Base-by-base conservation (phyloP, 2,888 invertebrate species). In the Apotomis capreana region DNA sequence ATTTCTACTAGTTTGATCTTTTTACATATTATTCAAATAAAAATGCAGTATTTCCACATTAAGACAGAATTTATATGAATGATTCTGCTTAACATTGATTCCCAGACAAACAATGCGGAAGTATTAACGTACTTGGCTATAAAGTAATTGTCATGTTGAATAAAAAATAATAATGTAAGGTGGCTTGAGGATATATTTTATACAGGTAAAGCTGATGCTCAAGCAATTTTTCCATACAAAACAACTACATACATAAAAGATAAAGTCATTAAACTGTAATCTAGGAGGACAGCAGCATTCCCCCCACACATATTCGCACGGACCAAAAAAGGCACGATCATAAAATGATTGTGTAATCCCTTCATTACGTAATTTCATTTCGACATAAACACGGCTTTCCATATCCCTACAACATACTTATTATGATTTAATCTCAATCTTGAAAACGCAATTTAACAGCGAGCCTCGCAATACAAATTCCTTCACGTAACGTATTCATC, bases 401-500 rank as follows among this genome's bases (percentile, higher is more conserved):
- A 69, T 73, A 73, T 69, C 73, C 59, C 65, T 64, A 73, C 73
- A 73, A 69, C 68, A 69, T 69, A 69, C 73, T 73, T 71, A 74
- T 73, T 74, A 70, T 73, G 73, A 75, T 74, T 74, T 74, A 75
- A 76, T 69, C 75, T 74, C 61, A 61, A 69, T 69, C 69, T 74
- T 73, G 68, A 74, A 69, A 73, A 58, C 68, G 55, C 70, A 74
- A 74, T 74, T 71, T 71, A 74, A 60, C 69, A 63, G 75, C 70
- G 75, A 68, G 74, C 74, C 44, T 74, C 74, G 74, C 78, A 78
- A 76, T 76, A 74, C 74, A 78, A 87, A 91, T 92, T 87, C 91
- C 86, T 84, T 73, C 89, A 87, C 91, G 91, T 90, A 87, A 82
- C 80, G 81, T 81, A 84, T 84, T 85, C 88, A 89, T 84, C 87